Percentiles rank a stretch among this genome's conserved stretches.
Conservation (phyloP, 2,888 invertebrate genomes). For the Blastobasis lacticolella region DNA sequence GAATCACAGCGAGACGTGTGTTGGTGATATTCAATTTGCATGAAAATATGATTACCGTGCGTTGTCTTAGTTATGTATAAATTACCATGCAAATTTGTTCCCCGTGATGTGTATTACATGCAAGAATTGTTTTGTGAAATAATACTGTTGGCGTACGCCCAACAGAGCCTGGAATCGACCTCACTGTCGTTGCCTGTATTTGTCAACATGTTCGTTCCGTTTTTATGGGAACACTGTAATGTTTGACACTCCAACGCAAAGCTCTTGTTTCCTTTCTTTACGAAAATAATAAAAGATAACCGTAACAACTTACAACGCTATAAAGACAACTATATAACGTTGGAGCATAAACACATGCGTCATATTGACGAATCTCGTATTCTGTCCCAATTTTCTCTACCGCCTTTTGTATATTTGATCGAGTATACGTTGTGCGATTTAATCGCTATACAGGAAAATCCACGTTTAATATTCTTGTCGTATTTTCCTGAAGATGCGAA, state of each 20-base stretch:
- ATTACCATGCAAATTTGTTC: slow-evolving; percentile 8
- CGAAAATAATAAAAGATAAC: too few relatives aligned
- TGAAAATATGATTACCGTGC: slow-evolving; percentile 2
- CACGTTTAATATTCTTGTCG: slow-evolving; percentile 3
- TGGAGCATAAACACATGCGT: too few relatives aligned
- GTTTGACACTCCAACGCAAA: not conserved
- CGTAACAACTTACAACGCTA: too few relatives aligned
- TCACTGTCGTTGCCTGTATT: slow-evolving; percentile 34
- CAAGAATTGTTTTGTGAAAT: slow-evolving; percentile 39
- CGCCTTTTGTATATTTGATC: too few relatives aligned
- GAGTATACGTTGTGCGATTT: too few relatives aligned
- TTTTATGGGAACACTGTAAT: slow-evolving; percentile 9
- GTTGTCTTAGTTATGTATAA: slow-evolving; percentile 3
- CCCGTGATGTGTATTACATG: slow-evolving; percentile 33
- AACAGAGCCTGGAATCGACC: slow-evolving; percentile 29
- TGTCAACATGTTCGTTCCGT: slow-evolving; percentile 35
- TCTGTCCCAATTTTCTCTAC: too few relatives aligned
- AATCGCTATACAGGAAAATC: not conserved
- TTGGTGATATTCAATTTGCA: not conserved
- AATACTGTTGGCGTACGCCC: slow-evolving; percentile 45
- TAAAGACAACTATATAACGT: too few relatives aligned
- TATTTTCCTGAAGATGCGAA: not conserved
- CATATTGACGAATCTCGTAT: too few relatives aligned
- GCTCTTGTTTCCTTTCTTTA: too few relatives aligned
- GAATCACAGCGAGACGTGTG: too few relatives aligned